A percentile compares a stretch with the other conserved stretches of the same genome.
phyloP scores from a whole-genome alignment of 2,797 vertebrate species.

The Malurus leucopterus region DNA sequence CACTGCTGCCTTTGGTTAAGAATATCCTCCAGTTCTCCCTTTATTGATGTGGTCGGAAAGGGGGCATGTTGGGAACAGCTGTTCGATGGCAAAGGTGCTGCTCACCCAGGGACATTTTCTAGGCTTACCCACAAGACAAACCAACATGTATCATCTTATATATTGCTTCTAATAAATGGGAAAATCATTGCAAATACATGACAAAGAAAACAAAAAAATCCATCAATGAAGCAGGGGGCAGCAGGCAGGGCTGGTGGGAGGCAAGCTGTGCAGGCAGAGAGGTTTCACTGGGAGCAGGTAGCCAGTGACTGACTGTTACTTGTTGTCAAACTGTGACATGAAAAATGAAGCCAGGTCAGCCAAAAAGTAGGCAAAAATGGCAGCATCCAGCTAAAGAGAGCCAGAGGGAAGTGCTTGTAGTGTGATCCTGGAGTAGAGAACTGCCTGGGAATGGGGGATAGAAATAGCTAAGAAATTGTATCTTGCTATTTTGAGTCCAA shows the following conservation, averaged over 20 bases:
- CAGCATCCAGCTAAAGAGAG: background rate
- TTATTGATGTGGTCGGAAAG: background rate
- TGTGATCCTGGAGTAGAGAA: background rate
- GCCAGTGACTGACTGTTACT: background rate
- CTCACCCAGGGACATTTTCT: background rate
- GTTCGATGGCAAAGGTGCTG: background rate
- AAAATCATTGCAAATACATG: background rate
- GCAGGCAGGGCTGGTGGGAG: background rate
- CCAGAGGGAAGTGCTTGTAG: background rate
- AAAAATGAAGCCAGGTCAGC: background rate
- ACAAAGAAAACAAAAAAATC: background rate
- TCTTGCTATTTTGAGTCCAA: background rate
- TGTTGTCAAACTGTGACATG: background rate
- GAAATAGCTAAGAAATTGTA: background rate
- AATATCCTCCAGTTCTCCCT: background rate
- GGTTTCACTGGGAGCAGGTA: background rate
- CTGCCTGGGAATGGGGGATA: background rate
- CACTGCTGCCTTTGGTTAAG: background rate
- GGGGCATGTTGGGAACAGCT: rapidly evolving
- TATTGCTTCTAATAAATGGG: background rate
- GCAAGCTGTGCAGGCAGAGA: background rate
- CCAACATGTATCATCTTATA: background rate
- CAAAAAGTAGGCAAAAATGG: background rate
- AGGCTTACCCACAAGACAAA: background rate
- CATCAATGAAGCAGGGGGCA: background rate